Percentiles rank a stretch among this genome's conserved stretches.
Conservation (phyloP, 2,113 vertebrate genomes). For the Megaceryle maxima region DNA sequence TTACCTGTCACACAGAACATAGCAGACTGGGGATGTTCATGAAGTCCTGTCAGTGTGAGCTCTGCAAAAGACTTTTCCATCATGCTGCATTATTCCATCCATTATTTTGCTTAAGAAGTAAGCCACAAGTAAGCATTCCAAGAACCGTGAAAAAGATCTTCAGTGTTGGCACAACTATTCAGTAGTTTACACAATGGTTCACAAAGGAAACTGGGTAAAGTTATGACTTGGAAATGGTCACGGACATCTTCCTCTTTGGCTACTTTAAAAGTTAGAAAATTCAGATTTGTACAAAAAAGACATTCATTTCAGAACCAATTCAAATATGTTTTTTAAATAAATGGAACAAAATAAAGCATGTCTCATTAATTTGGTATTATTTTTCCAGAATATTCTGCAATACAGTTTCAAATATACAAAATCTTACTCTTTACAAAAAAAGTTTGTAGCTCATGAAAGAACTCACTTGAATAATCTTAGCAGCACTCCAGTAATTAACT, state of each 20-base stretch:
- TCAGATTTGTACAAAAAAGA: slow-evolving; percentile 53
- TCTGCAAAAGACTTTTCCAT: background rate
- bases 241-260: slow-evolving; percentile 36
- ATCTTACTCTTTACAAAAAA: slow-evolving; percentile 50
- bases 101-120: background rate
- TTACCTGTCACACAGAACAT: background rate
- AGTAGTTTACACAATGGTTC: slow-evolving; percentile 17
- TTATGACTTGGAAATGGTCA: slow-evolving; percentile 36
- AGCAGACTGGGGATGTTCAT: background rate
- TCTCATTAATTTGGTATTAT: slow-evolving; percentile 38
- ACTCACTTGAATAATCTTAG: slow-evolving; percentile 35
- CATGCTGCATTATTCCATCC: slow-evolving; percentile 14
- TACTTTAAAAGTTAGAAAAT: slow-evolving; percentile 57
- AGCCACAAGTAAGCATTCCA: slow-evolving; percentile 34
- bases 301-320: slow-evolving; percentile 43
- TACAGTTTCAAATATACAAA: slow-evolving; percentile 59
- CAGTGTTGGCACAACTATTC: slow-evolving; percentile 17
- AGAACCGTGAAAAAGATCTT: background rate
- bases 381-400: slow-evolving; percentile 51
- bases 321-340: slow-evolving; percentile 25
- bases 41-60: background rate
- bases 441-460: slow-evolving; percentile 14
- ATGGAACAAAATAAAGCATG: slow-evolving; percentile 47
- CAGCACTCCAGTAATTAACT: slow-evolving; percentile 21
- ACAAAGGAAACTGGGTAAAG: slow-evolving; percentile 29